Base-by-base conservation (phyloP, 2,113 vertebrate species). In the Menidia beryllina region DNA sequence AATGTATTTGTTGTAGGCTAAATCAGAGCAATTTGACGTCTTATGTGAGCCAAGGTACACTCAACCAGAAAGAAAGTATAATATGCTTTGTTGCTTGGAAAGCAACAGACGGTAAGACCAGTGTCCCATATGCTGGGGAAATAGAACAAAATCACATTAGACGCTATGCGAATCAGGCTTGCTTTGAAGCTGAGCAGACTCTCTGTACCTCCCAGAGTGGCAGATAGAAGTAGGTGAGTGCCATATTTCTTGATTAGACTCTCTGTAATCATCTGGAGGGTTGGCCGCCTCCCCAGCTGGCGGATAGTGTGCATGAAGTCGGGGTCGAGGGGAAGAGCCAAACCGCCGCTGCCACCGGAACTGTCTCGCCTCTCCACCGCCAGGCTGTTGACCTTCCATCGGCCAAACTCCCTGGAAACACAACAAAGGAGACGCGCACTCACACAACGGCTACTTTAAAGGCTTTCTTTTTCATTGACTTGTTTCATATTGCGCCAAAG, bases 371-470 rank as follows among this genome's bases (percentile, higher is more conserved):
- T 93, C 84, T 94, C 93, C 69, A 91, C 87, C 14, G 91, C 93
- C 83, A 95, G 87, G 80, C 91, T 95, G 91, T 93, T 95, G 85
- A 95, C 93, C 88, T 94, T 95, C 94, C 94, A 95, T 91, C 94
- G 92, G 65, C 94, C 94, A 70, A 95, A 95, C 88, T 95, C 94
- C 87, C 94, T 95, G 75, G 19, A 77, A 70, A 79, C 49, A 70
- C 59, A 56, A 65, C 39, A 72, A 80, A 51, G 64, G 11, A n/a
- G n/a, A 59, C 54, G 72, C 47, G 64, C 5, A 51, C 25, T 71
- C 0, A 78, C 5, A 68, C 48, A 48, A 66, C 4, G 30, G 30
- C 30, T 30, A 5, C 8, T 30, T 30, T 8, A 30, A 30, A 30
- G 15, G 77, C 63, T 19, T 43, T 13, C 41, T 58, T 27, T 45